phyloP scores from a whole-genome alignment of 1,140 invertebrate species.

The Drosophila fuyamai region DNA sequence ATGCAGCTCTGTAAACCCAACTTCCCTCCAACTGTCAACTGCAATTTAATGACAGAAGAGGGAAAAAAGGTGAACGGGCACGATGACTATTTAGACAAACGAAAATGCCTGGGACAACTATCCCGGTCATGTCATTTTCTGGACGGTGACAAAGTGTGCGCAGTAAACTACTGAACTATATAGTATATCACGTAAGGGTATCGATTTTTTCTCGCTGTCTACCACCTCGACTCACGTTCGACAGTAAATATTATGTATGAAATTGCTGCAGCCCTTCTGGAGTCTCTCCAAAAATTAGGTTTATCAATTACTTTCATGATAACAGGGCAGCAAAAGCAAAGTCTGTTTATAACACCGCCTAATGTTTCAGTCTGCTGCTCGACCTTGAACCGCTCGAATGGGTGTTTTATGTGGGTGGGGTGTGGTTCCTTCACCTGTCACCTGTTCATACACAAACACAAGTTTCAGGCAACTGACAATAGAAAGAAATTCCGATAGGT shows the following conservation, averaged over 20 bases:
- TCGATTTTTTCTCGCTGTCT: conserved; percentile 64
- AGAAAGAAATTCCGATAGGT: conserved; percentile 56
- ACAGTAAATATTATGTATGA: conserved; percentile 15
- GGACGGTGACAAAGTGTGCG: conserved; percentile 52
- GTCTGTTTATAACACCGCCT: conserved; percentile 29
- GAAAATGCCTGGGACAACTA: conserved; percentile 8
- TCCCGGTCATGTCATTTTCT: conserved; percentile 33
- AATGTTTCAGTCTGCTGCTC: conserved; percentile 20
- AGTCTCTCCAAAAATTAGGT: conserved; percentile 1
- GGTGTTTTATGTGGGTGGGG: conserved; percentile 32
- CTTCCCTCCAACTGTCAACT: conserved; percentile 36
- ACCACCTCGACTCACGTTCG: conserved; percentile 28
- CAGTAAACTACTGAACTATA: conserved; percentile 72
- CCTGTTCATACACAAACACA: conserved; percentile 55
- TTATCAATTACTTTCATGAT: conserved; percentile 42
- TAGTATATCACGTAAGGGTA: conserved; percentile 60
- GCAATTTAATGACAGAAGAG: conserved; percentile 31
- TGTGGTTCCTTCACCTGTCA: conserved; percentile 25
- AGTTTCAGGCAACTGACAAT: conserved; percentile 31
- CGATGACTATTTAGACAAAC: conserved; percentile 62
- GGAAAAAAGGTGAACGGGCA: not conserved
- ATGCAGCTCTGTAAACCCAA: conserved; percentile 34
- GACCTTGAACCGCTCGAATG: conserved; percentile 67
- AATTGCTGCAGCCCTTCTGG: conserved; percentile 10
- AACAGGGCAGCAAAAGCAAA: conserved; percentile 8